phyloP scores from a whole-genome alignment of 2,113 vertebrate species.

The Anguilla japonica region DNA sequence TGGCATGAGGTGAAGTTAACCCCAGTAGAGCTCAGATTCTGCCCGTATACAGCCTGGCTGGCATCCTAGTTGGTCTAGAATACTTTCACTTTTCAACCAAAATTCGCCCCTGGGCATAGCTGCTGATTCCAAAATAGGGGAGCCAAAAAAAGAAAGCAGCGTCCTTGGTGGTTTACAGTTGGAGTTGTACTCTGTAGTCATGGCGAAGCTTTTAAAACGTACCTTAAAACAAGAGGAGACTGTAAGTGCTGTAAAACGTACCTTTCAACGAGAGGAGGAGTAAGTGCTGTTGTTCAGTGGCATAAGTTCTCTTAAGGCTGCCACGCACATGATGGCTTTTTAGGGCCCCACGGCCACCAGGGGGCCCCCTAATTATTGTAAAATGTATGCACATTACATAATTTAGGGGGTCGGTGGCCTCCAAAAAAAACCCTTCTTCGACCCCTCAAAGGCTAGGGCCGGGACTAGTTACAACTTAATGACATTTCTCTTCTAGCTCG shows the following conservation, averaged over 20 bases:
- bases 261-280: slow-evolving; percentile 14
- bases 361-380: too few species aligned
- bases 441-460: too few species aligned
- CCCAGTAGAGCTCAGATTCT: too few species aligned
- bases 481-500: slow-evolving; percentile 3
- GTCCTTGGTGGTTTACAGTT: not conserved
- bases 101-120: too few species aligned
- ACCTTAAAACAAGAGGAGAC: slow-evolving; percentile 5
- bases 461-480: not conserved
- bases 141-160: not conserved
- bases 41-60: too few species aligned
- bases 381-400: too few species aligned
- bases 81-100: too few species aligned
- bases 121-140: not conserved
- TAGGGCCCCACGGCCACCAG: too few species aligned
- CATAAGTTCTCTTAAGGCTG: not conserved
- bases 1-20: too few species aligned
- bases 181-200: not conserved
- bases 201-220: slow-evolving; percentile 5
- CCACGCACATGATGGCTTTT: not conserved
- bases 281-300: not conserved
- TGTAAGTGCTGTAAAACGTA: not conserved
- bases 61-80: too few species aligned
- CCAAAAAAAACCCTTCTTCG: too few species aligned
- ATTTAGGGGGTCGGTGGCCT: too few species aligned